These are phyloP conservation scores for Ctenosaura bakeri DNA, from an alignment of 2,797 vertebrate species.

Conservation along the genomic window DNA sequence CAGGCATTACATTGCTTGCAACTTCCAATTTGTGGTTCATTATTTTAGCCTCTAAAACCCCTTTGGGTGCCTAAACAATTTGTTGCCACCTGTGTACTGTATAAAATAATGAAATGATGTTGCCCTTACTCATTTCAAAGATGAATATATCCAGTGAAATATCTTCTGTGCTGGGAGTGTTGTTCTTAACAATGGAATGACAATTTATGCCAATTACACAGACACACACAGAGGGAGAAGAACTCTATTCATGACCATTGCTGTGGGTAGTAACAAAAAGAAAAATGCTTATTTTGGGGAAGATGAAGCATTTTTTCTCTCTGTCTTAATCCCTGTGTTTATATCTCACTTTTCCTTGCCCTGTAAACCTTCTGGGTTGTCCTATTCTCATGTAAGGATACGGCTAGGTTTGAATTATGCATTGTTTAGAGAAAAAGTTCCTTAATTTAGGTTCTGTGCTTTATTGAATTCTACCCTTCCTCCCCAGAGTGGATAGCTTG, in stretches of 20 bases:
- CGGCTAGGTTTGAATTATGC: neutral
- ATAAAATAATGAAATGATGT: neutral
- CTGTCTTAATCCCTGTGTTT: neutral
- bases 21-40: neutral
- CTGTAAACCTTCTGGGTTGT: neutral
- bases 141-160: neutral
- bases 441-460: neutral
- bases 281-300: neutral
- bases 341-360: neutral
- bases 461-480: neutral
- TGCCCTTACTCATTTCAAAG: neutral
- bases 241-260: neutral
- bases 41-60: neutral
- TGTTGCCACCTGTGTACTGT: neutral
- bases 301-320: neutral
- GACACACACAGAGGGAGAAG: neutral
- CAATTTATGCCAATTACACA: neutral
- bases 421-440: neutral
- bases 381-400: neutral
- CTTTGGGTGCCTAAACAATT: neutral
- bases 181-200: neutral
- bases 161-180: neutral
- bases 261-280: neutral
- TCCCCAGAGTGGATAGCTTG: neutral
- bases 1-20: too few species aligned